Evolutionary conservation across 2,113 vertebrate species (phyloP), one percentile per base, ranked within the genome.

Genomic region (Megalops atlanticus): DNA sequence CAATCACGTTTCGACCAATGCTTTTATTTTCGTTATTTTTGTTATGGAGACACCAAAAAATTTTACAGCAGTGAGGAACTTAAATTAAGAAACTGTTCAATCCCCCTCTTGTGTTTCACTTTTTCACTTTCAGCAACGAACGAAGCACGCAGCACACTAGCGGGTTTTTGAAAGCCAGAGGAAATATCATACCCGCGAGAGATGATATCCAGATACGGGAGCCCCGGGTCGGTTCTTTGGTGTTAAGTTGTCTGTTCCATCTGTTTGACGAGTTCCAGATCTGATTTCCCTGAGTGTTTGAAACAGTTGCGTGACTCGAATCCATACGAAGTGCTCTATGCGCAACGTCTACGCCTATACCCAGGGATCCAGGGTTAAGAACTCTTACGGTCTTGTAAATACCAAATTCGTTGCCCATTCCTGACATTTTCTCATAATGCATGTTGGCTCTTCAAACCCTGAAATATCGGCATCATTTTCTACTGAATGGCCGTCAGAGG

Each of bases 171-270:
- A 39, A n/a, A 8, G 74, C 35, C 18, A 2, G n/a, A n/a, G 16
- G 7, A 52, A 52, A 52, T 52, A 68, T 27, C 92, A 85, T 96
- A 96, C 96, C 96, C 95, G 95, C 89, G 89, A 95, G 92, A 83
- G 95, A 95, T 38, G 95, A 94, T 87, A 96, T 96, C 95, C 96
- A 97, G 85, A 96, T 94, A 87, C 95, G 94, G 54, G 94, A 93
- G 82, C 92, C 92, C 89, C 95, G 94, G 24, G 92, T 90, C 92
- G 96, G 95, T 85, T 97, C 95, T 90, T 96, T 96, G 81, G 91
- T 87, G 90, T 96, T 95, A 87, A 95, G 91, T 89, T 95, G 95
- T 87, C 94, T 92, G 89, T 94, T 96, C 95, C 95, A 96, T 85
- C 94, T 94, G 88, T 94, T 95, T 91, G 95, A 93, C 92, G 95